Evolutionary conservation across 2,888 invertebrate genomes (phyloP).

Genomic region (Diabrotica balteata): DNA sequence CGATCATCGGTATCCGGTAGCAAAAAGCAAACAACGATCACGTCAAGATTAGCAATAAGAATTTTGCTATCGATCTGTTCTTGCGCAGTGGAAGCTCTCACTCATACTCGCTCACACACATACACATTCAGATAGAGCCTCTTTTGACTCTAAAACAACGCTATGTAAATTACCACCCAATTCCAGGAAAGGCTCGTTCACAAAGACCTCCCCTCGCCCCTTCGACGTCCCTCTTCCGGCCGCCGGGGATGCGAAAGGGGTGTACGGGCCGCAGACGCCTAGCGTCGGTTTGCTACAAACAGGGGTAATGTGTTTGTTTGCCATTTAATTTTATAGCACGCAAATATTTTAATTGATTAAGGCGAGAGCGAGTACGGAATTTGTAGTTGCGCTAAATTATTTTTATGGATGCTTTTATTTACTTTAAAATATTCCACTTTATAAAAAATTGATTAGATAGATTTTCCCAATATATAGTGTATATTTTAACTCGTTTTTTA

Average conservation of each 20-base stretch:
- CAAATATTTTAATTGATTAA: constrained; percentile 26
- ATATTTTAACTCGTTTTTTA: no score
- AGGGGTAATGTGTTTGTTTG: constrained; percentile 28
- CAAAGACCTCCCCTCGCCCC: constrained; percentile 39
- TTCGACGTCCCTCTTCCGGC: constrained; percentile 34
- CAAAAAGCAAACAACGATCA: constrained; percentile 38
- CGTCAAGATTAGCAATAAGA: constrained; percentile 44
- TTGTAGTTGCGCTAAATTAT: no score
- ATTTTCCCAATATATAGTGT: no score
- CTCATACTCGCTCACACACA: constrained; percentile 20
- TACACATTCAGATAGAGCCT: constrained; percentile 19
- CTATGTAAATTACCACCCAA: constrained; percentile 60
- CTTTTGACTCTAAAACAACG: constrained; percentile 51
- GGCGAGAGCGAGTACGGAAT: neutral
- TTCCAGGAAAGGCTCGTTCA: constrained; percentile 54
- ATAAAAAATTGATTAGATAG: no score
- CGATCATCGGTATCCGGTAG: no score
- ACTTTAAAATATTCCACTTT: no score
- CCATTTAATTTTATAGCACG: constrained; percentile 23
- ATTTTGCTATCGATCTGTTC: constrained; percentile 55
- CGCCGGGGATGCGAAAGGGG: constrained; percentile 12
- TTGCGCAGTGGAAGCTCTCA: constrained; percentile 50
- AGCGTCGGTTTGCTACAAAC: constrained; percentile 21
- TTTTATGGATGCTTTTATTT: no score
- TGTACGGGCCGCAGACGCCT: constrained; percentile 18